phyloP scores from a whole-genome alignment of 2,888 invertebrate species.

The Caenorhabditis japonica region DNA sequence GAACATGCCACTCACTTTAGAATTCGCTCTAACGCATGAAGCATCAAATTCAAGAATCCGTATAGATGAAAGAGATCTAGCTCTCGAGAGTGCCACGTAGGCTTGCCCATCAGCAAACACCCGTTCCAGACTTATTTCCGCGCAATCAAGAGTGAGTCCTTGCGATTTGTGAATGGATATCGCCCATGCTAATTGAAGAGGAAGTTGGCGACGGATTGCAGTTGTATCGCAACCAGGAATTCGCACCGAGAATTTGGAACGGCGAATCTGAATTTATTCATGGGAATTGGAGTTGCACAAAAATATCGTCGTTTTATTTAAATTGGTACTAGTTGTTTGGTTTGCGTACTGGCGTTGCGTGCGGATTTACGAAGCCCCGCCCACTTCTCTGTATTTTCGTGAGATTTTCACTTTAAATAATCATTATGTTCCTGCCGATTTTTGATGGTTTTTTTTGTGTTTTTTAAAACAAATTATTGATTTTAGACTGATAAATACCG shows the following conservation, averaged over 20 bases:
- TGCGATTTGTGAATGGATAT: constrained; percentile 96
- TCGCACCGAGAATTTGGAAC: constrained; percentile 85
- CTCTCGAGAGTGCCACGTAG: constrained; percentile 93
- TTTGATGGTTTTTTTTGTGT: too few relatives aligned
- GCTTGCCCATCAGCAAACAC: constrained; percentile 97
- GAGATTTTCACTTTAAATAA: too few relatives aligned
- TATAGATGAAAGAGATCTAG: constrained; percentile 84
- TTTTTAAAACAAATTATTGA: too few relatives aligned
- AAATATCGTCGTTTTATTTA: too few relatives aligned
- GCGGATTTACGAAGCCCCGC: too few relatives aligned
- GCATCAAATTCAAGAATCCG: constrained; percentile 61
- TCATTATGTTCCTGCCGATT: too few relatives aligned
- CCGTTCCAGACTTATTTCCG: constrained; percentile 77
- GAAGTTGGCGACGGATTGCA: constrained; percentile 82
- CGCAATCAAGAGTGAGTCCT: constrained; percentile 67
- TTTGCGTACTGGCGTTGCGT: too few relatives aligned
- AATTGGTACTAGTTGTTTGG: too few relatives aligned
- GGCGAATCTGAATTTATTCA: constrained; percentile 40
- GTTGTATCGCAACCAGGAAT: constrained; percentile 78
- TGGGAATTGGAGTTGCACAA: too few relatives aligned
- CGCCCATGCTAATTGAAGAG: constrained; percentile 94
- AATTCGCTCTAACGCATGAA: constrained; percentile 60
- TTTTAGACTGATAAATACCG: too few relatives aligned
- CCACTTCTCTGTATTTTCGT: too few relatives aligned
- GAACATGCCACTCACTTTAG: constrained; percentile 28